Evolutionary conservation across 2,888 invertebrate genomes (phyloP).

Genomic region (Drosophila peninsularis): DNA sequence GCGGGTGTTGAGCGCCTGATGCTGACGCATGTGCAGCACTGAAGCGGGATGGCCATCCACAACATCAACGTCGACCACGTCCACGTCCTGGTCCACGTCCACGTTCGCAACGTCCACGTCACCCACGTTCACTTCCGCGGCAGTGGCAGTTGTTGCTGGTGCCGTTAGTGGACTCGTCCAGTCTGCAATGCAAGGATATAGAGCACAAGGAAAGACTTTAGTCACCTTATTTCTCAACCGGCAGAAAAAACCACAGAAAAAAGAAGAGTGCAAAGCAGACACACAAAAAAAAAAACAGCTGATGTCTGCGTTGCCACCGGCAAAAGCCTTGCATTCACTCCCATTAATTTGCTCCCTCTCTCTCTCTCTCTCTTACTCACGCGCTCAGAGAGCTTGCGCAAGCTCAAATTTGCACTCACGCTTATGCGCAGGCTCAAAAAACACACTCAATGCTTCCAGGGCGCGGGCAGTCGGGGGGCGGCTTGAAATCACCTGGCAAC

Average conservation of each 20-base stretch:
- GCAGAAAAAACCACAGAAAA: constrained; percentile 38
- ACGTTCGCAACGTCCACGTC: constrained; percentile 23
- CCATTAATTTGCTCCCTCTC: constrained; percentile 13
- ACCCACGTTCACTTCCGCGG: constrained; percentile 29
- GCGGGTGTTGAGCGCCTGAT: constrained; percentile 71
- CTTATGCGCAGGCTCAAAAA: constrained; percentile 62
- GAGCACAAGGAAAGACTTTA: constrained; percentile 31
- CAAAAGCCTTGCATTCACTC: constrained; percentile 45
- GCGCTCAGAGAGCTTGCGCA: constrained; percentile 34
- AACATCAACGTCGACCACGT: constrained; percentile 66
- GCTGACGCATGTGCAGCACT: constrained; percentile 79
- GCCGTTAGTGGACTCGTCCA: constrained; percentile 84
- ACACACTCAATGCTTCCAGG: constrained; percentile 58
- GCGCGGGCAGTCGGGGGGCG: constrained; percentile 15
- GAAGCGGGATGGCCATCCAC: constrained; percentile 82
- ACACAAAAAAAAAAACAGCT: constrained; percentile 67
- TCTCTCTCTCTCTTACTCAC: constrained; percentile 3
- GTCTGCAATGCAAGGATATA: constrained; percentile 68
- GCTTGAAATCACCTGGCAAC: constrained; percentile 79
- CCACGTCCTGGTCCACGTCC: constrained; percentile 53
- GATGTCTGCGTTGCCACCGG: constrained; percentile 61
- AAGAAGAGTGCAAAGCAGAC: constrained; percentile 15
- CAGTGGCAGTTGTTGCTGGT: constrained; percentile 58
- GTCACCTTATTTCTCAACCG: constrained; percentile 38
- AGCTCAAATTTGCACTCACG: constrained; percentile 49